phyloP scores from a whole-genome alignment of 1,140 invertebrate species.

The Drosophila punjabiensis region DNA sequence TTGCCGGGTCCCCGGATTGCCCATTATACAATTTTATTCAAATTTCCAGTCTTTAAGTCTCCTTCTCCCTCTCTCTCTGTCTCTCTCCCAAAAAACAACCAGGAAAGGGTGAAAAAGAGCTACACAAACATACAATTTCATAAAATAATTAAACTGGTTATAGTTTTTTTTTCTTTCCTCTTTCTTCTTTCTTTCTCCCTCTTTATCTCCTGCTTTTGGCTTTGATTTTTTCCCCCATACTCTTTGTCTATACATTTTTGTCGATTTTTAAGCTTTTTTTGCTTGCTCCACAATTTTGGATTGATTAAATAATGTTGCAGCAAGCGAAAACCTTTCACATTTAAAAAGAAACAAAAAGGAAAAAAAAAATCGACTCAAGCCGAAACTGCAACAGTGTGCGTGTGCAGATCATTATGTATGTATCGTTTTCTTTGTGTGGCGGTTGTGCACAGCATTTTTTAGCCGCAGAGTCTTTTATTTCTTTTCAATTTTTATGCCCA shows the following conservation, averaged over 20 bases:
- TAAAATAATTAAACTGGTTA: slow-evolving; percentile 83
- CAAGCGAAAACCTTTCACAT: slow-evolving; percentile 83
- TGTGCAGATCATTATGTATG: slow-evolving; percentile 58
- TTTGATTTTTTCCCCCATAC: slow-evolving; percentile 19
- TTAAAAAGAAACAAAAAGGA: slow-evolving; percentile 36
- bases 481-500: slow-evolving; percentile 71
- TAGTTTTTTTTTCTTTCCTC: slow-evolving; percentile 53
- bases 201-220: slow-evolving; percentile 22
- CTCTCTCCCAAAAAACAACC: slow-evolving; percentile 15
- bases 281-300: slow-evolving; percentile 81
- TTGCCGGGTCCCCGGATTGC: slow-evolving; percentile 37
- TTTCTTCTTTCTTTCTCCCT: slow-evolving; percentile 29
- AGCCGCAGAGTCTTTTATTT: slow-evolving; percentile 71
- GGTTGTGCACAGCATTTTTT: slow-evolving; percentile 77
- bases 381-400: slow-evolving; percentile 41
- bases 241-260: slow-evolving; percentile 64
- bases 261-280: slow-evolving; percentile 64
- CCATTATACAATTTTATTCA: slow-evolving; percentile 80
- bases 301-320: slow-evolving; percentile 84
- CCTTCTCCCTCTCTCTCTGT: background rate
- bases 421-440: slow-evolving; percentile 76
- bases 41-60: slow-evolving; percentile 57
- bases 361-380: background rate
- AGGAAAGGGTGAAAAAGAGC: slow-evolving; percentile 39
- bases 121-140: slow-evolving; percentile 67